Base-by-base conservation (phyloP, 2,888 invertebrate species). In the Lepetodrilus schrolli region DNA sequence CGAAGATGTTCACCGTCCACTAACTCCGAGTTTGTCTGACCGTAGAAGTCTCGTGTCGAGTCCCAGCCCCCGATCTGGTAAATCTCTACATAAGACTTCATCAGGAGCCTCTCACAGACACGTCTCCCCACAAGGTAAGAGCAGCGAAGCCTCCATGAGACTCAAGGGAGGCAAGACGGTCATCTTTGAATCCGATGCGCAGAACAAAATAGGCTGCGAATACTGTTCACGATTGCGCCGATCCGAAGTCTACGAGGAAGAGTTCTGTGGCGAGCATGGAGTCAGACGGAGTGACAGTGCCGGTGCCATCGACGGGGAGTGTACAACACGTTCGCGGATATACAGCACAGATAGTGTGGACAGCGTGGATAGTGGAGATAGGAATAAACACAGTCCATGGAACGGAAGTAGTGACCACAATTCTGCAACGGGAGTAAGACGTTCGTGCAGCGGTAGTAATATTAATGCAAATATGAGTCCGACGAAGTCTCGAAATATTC, bases 131-230 rank as follows among this genome's bases (percentile, higher is more conserved):
- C 4, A 5, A 7, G 58, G 58, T 3, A 58, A 58, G 5, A 58
- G 58, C 5, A 34, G 26, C n/a, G 58, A 58, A 58, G 58, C 58
- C 2, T 23, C 58, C 30, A 58, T 58, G 58, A 58, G 58, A 58
- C 17, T 58, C 7, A 58, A 58, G 17, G 58, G 58, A 26, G 58
- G 58, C 13, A 58, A 58, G 58, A 58, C 58, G 0, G n/a, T 58
- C 4, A 17, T 58, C n/a, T 58, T 58, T 34, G 30, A 58, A 13
- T 10, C 23, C 13, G 58, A 58, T 30, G 30, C 26, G 17, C 26
- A 58, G 21, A n/a, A 30, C 17, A 68, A 68, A 47, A 43, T 68
- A 2, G 68, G 68, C 7, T 68, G 68, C 47, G 47, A 47, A 2
- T 47, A 68, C 68, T 68, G 68, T 17, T 68, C 68, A 1, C 43